Conservation (phyloP, 1,140 invertebrate genomes). For the Drosophila gunungcola region DNA sequence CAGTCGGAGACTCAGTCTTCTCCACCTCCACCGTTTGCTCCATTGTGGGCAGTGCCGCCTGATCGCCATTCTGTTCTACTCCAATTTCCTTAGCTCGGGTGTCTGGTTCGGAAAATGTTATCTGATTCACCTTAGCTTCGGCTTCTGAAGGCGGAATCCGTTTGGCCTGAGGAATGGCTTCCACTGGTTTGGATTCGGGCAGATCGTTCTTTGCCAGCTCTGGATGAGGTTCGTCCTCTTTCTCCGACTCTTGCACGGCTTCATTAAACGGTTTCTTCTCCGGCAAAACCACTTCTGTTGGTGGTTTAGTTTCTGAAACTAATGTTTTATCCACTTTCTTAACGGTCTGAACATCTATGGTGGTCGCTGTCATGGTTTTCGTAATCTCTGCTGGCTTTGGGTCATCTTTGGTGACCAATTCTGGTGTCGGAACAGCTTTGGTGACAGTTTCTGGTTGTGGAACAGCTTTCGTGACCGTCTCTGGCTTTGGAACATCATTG, state of each 20-base stretch:
- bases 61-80: background rate
- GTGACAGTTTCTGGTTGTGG: background rate
- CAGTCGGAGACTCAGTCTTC: background rate
- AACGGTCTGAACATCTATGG: background rate
- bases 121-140: background rate
- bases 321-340: background rate
- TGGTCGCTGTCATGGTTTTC: background rate
- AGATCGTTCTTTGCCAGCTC: no score
- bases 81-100: background rate
- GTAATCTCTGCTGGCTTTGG: background rate
- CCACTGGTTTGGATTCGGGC: background rate
- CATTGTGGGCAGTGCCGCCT: background rate
- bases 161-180: background rate
- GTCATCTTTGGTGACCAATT: background rate
- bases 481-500: background rate
- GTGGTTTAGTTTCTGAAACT: background rate
- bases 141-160: background rate
- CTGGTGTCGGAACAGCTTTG: background rate
- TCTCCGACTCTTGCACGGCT: background rate
- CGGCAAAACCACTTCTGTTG: background rate
- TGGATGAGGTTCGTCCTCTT: background rate
- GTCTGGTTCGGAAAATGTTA: background rate
- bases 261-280: background rate
- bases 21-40: background rate
- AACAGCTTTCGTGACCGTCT: background rate